These are phyloP conservation scores for Andrena haemorrhoa DNA, from an alignment of 2,888 invertebrate genomes.

Conservation along the genomic window DNA sequence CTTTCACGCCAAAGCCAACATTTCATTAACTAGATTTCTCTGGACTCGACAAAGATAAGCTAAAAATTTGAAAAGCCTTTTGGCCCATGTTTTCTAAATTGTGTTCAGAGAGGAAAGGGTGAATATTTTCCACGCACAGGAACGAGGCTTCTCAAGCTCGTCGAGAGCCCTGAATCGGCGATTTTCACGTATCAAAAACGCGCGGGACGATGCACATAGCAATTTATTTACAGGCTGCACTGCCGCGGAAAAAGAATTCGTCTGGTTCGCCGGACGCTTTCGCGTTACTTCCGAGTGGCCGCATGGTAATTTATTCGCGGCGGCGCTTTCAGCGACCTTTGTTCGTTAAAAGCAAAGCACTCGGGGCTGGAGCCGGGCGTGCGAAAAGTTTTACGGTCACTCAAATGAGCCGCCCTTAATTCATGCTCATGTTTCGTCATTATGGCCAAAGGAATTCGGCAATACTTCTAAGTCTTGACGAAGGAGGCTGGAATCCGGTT, in stretches of 20 bases:
- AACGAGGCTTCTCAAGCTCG: neutral
- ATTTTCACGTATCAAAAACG: conserved; percentile 22
- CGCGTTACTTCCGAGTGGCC: conserved; percentile 34
- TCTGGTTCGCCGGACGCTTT: conserved; percentile 16
- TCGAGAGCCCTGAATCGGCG: conserved; percentile 7
- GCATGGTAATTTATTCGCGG: conserved; percentile 73
- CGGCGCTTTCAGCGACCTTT: conserved; percentile 68
- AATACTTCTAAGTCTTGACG: neutral
- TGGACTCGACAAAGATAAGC: too few relatives aligned
- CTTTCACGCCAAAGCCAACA: too few relatives aligned
- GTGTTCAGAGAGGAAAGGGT: neutral
- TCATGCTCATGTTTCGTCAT: neutral
- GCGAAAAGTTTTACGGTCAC: conserved; percentile 38
- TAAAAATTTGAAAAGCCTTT: neutral
- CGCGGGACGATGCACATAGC: conserved; percentile 13
- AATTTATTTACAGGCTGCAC: conserved; percentile 23
- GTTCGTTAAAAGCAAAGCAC: conserved; percentile 70
- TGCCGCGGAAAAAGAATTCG: conserved; percentile 31
- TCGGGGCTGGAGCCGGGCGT: conserved; percentile 22
- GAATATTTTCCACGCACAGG: conserved; percentile 2
- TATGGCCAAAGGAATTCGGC: neutral
- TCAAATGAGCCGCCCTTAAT: conserved; percentile 13
- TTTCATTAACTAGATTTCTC: too few relatives aligned
- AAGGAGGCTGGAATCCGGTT: too few relatives aligned
- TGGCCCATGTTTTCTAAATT: conserved; percentile 7